Percentiles rank a stretch among this genome's conserved stretches.
These are phyloP conservation scores for Neodiprion fabricii DNA, from an alignment of 1,140 invertebrate genomes.

Conservation along the genomic window DNA sequence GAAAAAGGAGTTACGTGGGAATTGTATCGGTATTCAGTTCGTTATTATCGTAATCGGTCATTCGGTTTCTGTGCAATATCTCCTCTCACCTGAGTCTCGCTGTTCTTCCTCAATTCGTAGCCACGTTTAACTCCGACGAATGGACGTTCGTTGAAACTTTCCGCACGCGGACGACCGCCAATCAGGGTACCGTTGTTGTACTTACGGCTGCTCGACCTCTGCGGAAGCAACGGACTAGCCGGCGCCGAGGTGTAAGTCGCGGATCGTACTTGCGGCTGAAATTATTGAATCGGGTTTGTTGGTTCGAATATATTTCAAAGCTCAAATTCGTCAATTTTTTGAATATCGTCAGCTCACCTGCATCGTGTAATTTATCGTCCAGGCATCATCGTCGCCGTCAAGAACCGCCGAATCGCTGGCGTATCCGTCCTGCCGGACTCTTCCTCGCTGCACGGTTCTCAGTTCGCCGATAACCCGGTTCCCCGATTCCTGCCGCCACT, in stretches of 20 bases:
- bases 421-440: conserved; percentile 69
- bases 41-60: no score
- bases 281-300: no score
- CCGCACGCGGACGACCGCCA: conserved; percentile 48
- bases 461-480: conserved; percentile 68
- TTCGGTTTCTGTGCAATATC: no score
- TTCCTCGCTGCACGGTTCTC: conserved; percentile 63
- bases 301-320: no score
- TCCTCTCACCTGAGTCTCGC: conserved; percentile 56
- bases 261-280: conserved; percentile 36
- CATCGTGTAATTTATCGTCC: conserved; percentile 42
- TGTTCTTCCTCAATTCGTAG: conserved; percentile 66
- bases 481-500: conserved; percentile 75
- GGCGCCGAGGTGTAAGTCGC: conserved; percentile 60
- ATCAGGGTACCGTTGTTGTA: conserved; percentile 47
- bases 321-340: no score
- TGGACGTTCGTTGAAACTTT: conserved; percentile 65
- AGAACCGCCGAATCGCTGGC: conserved; percentile 80
- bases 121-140: conserved; percentile 71
- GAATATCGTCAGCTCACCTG: not conserved
- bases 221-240: conserved; percentile 66
- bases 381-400: conserved; percentile 67
- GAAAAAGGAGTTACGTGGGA: no score
- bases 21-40: no score
- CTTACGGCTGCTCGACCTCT: conserved; percentile 68